Percentiles rank a stretch among this genome's conserved stretches.
Evolutionary conservation across 2,113 vertebrate genomes (phyloP).

Genomic region (Lanius collurio): DNA sequence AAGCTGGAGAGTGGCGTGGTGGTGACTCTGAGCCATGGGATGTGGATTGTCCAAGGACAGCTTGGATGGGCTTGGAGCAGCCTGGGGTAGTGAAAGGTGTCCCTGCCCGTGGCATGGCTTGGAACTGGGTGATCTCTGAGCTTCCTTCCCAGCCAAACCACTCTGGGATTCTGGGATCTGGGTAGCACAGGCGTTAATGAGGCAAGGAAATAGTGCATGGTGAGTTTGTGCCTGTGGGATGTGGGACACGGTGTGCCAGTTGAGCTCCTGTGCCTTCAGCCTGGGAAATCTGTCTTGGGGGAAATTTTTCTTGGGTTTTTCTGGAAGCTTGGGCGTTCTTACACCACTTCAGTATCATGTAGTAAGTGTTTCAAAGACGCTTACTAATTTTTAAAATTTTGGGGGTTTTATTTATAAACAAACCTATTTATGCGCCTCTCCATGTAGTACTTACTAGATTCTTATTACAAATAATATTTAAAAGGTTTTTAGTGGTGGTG

Average conservation of each 20-base stretch:
- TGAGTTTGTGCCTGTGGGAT: neutral
- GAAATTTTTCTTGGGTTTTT: neutral
- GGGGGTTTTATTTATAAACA: neutral
- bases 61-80: neutral
- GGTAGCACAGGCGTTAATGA: neutral
- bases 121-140: neutral
- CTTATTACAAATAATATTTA: neutral
- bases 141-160: neutral
- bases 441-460: neutral
- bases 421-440: neutral
- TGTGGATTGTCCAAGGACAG: fast-evolving
- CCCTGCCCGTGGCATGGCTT: neutral
- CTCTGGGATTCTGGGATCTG: neutral
- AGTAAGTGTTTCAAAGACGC: neutral
- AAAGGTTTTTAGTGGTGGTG: neutral
- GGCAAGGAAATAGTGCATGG: neutral
- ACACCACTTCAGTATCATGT: neutral
- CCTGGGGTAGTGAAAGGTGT: neutral
- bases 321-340: neutral
- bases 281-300: neutral
- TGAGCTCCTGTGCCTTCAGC: neutral
- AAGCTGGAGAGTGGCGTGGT: neutral
- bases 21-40: neutral
- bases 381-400: neutral
- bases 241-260: no score